Evolutionary conservation across 2,113 vertebrate species (phyloP), one percentile per base, ranked within the genome.

Genomic region (Cryptomyrus ogoouensis): DNA sequence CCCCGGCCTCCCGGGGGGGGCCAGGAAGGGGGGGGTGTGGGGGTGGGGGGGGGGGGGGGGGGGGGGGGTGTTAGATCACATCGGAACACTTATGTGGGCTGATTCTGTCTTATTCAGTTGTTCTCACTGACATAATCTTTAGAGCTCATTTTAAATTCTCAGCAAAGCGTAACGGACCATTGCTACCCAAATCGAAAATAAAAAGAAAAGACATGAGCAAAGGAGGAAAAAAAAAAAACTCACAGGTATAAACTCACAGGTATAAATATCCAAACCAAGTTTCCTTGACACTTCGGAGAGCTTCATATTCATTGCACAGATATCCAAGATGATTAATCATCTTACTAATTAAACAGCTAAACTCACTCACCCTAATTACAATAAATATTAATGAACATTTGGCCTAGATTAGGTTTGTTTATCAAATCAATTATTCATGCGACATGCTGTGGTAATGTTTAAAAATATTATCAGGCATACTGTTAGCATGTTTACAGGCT

Each of bases 321-420:
- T 80, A 80, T 42, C 12, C 15, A 42, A 80, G 17, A 80, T 42
- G 52, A 35, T 80, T 15, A 42, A 42, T 80, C 74, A 80, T 19
- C 62, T 70, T 35, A 19, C 31, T 80, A 80, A 39, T 42, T 19
- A 80, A 39, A 19, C 13, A 80, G 15, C 35, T 42, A 80, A 80
- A 42, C 83, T 44, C 6, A 6, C n/a, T 84, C 42, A 24, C 21
- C 89, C 24, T 44, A 85, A 89, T 89, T 89, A 17, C 12, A 42
- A 52, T 44, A 44, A 44, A 89, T 46, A 84, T 46, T 24, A 89
- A 89, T 46, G 52, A 53, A 39, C 80, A 85, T 89, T 83, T 84
- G 89, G 56, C 74, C 89, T 39, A 89, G 50, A 89, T 89, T 89
- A 89, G 47, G 17, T 53, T 53, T 80, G 50, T 46, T 89, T 84